Evolutionary conservation across 2,113 vertebrate genomes (phyloP), one percentile per base, ranked within the genome.

Genomic region (Halichoeres trimaculatus): DNA sequence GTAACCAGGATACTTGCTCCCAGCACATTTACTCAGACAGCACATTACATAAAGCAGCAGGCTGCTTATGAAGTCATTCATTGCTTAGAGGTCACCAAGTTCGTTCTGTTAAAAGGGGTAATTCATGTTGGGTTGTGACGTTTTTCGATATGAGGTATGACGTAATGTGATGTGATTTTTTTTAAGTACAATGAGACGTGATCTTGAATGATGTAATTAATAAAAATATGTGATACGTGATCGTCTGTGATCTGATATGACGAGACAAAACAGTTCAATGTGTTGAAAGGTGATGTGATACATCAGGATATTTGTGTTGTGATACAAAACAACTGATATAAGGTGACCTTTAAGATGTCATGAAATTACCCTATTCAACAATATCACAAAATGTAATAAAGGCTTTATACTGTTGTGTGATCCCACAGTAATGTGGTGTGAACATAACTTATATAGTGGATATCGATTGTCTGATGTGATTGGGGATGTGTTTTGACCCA

Each of bases 1-100:
- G 70, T 70, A 78, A 50, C 57, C 66, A 64, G 65, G 53, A 70
- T 54, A 80, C 69, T 36, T 38, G 40, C 20, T 34, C 40, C 38
- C 38, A 71, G 53, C 50, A 41, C 5, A 23, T 16, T 65, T 34
- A 60, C 12, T n/a, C n/a, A 67, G 48, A 76, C 40, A 64, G 20
- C 2, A 41, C 41, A 26, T 11, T 35, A 50, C 53, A 53, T 56
- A 47, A 69, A 70, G 43, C 55, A 64, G 64, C 57, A 20, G 9
- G 51, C 4, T 56, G 48, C 24, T 13, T 40, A 43, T 73, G 59
- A 70, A 74, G 48, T 36, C 53, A 51, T 40, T 23, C 14, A 73
- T 55, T 48, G 34, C 34, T 34, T n/a, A 14, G 38, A 68, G 56
- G 60, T 58, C 70, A 66, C 19, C 41, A 8, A 73, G 41, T 19